phyloP scores from a whole-genome alignment of 1,140 invertebrate species.

The Glossosoma conforme region DNA sequence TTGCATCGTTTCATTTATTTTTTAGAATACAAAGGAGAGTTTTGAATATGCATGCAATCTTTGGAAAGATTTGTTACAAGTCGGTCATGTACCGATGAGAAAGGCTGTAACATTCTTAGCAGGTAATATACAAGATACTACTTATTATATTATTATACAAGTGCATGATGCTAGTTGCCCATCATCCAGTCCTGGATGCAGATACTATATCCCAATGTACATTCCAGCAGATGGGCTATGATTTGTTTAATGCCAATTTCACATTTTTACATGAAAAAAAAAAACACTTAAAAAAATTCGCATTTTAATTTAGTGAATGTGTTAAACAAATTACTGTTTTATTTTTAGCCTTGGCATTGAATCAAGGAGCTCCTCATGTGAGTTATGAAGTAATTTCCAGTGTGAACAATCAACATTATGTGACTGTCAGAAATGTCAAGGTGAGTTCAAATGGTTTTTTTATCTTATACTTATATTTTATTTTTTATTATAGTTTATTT shows the following conservation, averaged over 20 bases:
- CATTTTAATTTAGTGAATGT: no score
- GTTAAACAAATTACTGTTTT: no score
- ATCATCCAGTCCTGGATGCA: no score
- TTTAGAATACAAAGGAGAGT: conserved; percentile 67
- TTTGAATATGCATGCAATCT: conserved; percentile 59
- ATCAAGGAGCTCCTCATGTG: conserved; percentile 60
- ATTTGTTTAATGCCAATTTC: no score
- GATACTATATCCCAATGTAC: no score
- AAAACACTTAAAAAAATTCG: no score
- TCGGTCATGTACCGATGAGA: conserved; percentile 52
- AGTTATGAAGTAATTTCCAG: conserved; percentile 61
- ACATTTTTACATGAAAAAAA: no score
- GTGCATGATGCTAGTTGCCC: no score
- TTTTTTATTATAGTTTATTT: conserved; percentile 2
- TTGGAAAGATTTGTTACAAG: conserved; percentile 53
- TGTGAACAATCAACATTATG: conserved; percentile 53
- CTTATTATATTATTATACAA: no score
- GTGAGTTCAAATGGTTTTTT: conserved; percentile 35
- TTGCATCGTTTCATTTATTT: no score
- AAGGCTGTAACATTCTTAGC: conserved; percentile 59
- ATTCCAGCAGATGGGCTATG: no score
- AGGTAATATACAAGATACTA: no score
- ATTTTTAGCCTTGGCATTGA: conserved; percentile 60
- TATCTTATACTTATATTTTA: not conserved
- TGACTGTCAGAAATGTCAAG: conserved; percentile 65